phyloP scores from a whole-genome alignment of 2,113 vertebrate genomes.

The Nothoprocta perdicaria region DNA sequence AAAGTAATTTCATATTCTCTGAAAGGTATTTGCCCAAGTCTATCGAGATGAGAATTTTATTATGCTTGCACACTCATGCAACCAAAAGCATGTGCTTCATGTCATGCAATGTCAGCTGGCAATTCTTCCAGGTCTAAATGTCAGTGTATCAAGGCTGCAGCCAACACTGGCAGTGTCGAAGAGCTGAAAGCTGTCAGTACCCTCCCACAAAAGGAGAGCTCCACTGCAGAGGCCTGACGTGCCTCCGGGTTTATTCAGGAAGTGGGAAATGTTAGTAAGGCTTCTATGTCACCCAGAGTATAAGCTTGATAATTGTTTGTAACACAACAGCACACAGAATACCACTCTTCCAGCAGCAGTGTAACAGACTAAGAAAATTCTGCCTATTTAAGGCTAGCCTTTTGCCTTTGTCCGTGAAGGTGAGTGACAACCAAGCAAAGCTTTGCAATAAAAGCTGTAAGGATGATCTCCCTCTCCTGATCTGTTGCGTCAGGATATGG shows the following conservation, averaged over 20 bases:
- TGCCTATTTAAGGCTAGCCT: not conserved
- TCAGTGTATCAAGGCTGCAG: constrained; percentile 42
- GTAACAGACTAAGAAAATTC: not conserved
- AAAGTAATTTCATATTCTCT: constrained; percentile 15
- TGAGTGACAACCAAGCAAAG: not conserved
- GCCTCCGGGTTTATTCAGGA: constrained; percentile 43
- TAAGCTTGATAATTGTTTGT: not conserved
- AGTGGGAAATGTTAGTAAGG: constrained; percentile 15
- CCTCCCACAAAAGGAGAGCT: constrained; percentile 16
- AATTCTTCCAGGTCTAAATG: constrained; percentile 28
- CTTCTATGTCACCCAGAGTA: not conserved
- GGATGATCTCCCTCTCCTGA: not conserved
- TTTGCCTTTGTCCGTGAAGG: not conserved
- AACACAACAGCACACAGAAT: not conserved
- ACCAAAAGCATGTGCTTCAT: constrained; percentile 35
- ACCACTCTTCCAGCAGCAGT: not conserved
- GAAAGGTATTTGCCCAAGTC: constrained; percentile 25
- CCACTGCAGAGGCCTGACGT: not conserved
- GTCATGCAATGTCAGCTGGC: constrained; percentile 25
- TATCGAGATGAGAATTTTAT: constrained; percentile 45
- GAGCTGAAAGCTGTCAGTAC: constrained; percentile 18
- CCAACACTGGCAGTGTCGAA: constrained; percentile 6
- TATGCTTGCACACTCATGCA: constrained; percentile 44
- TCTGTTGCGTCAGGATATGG: not conserved
- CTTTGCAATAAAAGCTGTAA: not conserved